Percentiles rank a stretch among this genome's conserved stretches.
Evolutionary conservation across 2,888 invertebrate species (phyloP).

Genomic region (Tetranychus truncatus): DNA sequence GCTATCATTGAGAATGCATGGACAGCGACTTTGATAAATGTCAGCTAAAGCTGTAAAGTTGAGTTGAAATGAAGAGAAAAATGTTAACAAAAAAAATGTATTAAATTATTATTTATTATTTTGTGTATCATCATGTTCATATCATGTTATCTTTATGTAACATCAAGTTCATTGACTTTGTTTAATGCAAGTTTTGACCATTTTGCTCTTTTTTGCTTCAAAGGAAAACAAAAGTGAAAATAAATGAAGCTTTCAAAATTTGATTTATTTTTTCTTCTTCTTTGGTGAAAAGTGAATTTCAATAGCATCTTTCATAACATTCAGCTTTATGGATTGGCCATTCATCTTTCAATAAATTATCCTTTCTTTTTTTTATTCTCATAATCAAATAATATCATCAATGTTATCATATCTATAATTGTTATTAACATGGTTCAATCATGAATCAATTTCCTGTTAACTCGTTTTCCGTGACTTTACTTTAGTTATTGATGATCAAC

Average conservation of each 20-base stretch:
- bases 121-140: too few relatives aligned
- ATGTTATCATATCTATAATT: not conserved
- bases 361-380: not conserved
- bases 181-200: too few relatives aligned
- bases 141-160: too few relatives aligned
- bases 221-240: too few relatives aligned
- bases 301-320: not conserved
- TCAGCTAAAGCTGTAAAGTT: not conserved
- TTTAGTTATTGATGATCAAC: too few relatives aligned
- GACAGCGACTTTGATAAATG: not conserved
- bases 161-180: too few relatives aligned
- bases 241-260: too few relatives aligned
- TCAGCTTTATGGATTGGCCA: not conserved
- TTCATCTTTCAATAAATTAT: not conserved
- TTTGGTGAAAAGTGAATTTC: too few relatives aligned
- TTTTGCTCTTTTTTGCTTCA: too few relatives aligned
- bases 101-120: not conserved
- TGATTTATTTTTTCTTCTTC: too few relatives aligned
- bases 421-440: not conserved
- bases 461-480: too few relatives aligned
- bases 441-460: too few relatives aligned
- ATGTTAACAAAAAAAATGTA: not conserved
- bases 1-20: not conserved
- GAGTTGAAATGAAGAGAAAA: not conserved
- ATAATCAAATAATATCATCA: not conserved